These are phyloP conservation scores for Ascaphus truei DNA, from an alignment of 2,113 vertebrate genomes.

Conservation along the genomic window DNA sequence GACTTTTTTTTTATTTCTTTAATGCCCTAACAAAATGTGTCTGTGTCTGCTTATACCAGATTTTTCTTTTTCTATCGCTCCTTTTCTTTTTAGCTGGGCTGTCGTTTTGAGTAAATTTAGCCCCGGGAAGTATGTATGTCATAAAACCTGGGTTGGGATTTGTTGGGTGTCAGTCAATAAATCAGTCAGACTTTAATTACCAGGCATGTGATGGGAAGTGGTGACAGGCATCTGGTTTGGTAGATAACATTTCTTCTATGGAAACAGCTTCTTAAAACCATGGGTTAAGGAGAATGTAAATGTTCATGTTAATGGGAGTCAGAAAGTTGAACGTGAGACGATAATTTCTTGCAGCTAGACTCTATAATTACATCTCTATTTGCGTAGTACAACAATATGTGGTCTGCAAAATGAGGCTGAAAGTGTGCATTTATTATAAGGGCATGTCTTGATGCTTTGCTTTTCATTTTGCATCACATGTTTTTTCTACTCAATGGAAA, in stretches of 20 bases:
- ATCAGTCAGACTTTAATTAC: slow-evolving; percentile 96
- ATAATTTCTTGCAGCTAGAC: neutral
- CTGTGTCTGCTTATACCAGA: slow-evolving; percentile 39
- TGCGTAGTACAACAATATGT: too few relatives aligned
- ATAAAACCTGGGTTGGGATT: slow-evolving; percentile 88
- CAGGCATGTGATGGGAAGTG: slow-evolving; percentile 75
- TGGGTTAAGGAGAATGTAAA: neutral
- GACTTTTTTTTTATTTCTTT: neutral
- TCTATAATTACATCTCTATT: too few relatives aligned
- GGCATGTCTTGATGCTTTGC: too few relatives aligned
- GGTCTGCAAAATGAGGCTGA: too few relatives aligned
- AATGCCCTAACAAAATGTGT: slow-evolving; percentile 47
- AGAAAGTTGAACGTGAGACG: neutral
- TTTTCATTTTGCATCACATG: too few relatives aligned
- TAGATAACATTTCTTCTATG: slow-evolving; percentile 75
- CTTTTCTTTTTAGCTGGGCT: slow-evolving; percentile 50
- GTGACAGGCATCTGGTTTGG: slow-evolving; percentile 75
- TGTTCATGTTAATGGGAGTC: neutral
- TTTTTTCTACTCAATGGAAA: too few relatives aligned
- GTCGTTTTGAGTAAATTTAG: slow-evolving; percentile 73
- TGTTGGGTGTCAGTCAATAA: slow-evolving; percentile 94
- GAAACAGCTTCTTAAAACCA: slow-evolving; percentile 60
- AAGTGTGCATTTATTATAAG: too few relatives aligned
- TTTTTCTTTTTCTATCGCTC: slow-evolving; percentile 35
- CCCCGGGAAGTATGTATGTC: slow-evolving; percentile 83